Conservation (phyloP, 2,888 invertebrate species). For the Azorinus chamasolen region DNA sequence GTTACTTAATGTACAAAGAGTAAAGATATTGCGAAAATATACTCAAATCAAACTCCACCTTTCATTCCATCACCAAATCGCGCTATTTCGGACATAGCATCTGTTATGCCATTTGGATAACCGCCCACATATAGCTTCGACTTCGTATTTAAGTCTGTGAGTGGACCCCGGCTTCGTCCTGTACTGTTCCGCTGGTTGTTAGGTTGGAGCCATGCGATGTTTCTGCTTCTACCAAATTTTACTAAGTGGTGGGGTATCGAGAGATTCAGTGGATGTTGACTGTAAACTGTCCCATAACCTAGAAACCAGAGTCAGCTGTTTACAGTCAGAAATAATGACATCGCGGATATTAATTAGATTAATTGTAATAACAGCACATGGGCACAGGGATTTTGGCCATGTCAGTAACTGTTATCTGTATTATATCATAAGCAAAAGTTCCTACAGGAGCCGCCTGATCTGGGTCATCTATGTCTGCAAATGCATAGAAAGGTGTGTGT, state of each 20-base stretch:
- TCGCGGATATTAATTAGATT: too few relatives aligned
- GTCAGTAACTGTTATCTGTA: too few relatives aligned
- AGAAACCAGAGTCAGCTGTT: not conserved
- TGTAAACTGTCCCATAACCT: slow-evolving; percentile 42
- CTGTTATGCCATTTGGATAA: slow-evolving; percentile 4
- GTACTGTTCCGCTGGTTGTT: slow-evolving; percentile 38
- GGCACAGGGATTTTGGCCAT: too few relatives aligned
- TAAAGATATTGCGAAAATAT: too few relatives aligned
- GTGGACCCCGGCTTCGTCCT: slow-evolving; percentile 30
- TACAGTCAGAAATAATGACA: too few relatives aligned
- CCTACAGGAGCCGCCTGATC: too few relatives aligned
- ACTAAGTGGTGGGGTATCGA: slow-evolving; percentile 23
- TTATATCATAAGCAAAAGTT: too few relatives aligned
- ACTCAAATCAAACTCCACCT: too few relatives aligned
- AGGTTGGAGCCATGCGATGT: slow-evolving; percentile 36
- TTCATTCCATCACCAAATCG: slow-evolving; percentile 31
- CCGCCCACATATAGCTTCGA: slow-evolving; percentile 42
- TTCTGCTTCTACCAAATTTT: slow-evolving; percentile 28
- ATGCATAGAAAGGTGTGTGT: not conserved
- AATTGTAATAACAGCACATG: too few relatives aligned
- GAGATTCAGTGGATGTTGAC: slow-evolving; percentile 23
- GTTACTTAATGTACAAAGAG: too few relatives aligned
- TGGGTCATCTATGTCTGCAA: too few relatives aligned
- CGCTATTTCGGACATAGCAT: not conserved
- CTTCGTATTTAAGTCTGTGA: slow-evolving; percentile 39